Conservation (phyloP, 1,140 invertebrate genomes). For the Pseudomyrmex cubaensis region DNA sequence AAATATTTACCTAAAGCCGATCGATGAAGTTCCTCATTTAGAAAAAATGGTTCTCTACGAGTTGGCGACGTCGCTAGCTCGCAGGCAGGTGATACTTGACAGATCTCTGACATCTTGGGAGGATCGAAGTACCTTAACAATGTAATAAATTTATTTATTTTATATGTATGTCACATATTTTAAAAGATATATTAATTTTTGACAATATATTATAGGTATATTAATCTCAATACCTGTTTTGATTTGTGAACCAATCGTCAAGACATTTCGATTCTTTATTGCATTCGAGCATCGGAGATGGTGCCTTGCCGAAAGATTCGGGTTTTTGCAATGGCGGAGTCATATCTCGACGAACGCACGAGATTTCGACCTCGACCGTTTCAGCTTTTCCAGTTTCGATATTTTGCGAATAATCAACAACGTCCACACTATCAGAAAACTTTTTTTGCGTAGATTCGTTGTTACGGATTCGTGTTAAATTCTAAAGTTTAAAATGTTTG, state of each 20-base stretch:
- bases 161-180: no score
- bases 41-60: constrained; percentile 62
- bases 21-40: constrained; percentile 64
- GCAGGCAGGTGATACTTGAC: constrained; percentile 19
- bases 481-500: constrained; percentile 10
- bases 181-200: not conserved
- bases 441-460: not conserved
- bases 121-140: constrained; percentile 56
- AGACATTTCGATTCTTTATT: constrained; percentile 26
- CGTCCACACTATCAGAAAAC: constrained; percentile 23
- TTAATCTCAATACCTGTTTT: constrained; percentile 17
- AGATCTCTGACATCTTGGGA: constrained; percentile 44
- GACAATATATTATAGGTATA: not conserved
- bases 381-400: not conserved
- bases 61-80: constrained; percentile 13
- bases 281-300: constrained; percentile 20
- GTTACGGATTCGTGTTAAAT: constrained; percentile 6
- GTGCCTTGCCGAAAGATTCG: constrained; percentile 58
- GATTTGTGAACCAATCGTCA: constrained; percentile 35
- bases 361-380: constrained; percentile 8
- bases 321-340: constrained; percentile 53
- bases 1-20: constrained; percentile 65
- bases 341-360: not conserved
- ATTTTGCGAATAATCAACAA: constrained; percentile 53
- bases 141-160: constrained; percentile 23